Percentiles rank a stretch among this genome's conserved stretches.
Conservation (phyloP, 1,140 invertebrate species). For the Drosophila carrolli region DNA sequence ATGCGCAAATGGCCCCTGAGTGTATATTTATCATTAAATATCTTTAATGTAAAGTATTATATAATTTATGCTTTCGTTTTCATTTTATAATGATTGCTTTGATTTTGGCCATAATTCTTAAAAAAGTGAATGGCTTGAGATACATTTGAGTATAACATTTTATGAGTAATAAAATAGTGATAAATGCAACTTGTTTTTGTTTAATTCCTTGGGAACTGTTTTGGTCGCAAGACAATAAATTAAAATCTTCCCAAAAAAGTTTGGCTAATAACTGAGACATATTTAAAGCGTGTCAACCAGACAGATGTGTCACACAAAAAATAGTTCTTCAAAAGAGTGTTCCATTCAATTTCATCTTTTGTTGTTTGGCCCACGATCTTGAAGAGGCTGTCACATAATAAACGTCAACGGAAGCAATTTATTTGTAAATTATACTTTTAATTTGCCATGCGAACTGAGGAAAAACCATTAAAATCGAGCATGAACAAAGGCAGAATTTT, state of each 20-base stretch:
- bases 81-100: slow-evolving; percentile 29
- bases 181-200: slow-evolving; percentile 5
- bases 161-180: slow-evolving; percentile 21
- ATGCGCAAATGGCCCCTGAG: slow-evolving; percentile 3
- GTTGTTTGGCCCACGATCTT: slow-evolving; percentile 34
- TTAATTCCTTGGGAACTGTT: neutral
- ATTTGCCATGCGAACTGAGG: slow-evolving; percentile 65
- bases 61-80: slow-evolving; percentile 9
- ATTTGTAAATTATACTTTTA: slow-evolving; percentile 79
- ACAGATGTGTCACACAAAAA: slow-evolving; percentile 11
- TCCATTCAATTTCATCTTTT: slow-evolving; percentile 28
- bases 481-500: slow-evolving; percentile 20
- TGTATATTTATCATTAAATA: neutral
- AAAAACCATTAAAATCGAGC: slow-evolving; percentile 43
- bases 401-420: slow-evolving; percentile 79
- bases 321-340: slow-evolving; percentile 22
- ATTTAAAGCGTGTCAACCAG: slow-evolving; percentile 24
- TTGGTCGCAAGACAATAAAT: slow-evolving; percentile 18
- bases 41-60: neutral
- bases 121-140: neutral
- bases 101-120: neutral
- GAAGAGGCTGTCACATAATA: slow-evolving; percentile 60
- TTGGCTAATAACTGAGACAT: slow-evolving; percentile 22
- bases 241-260: slow-evolving; percentile 9
- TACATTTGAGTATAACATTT: slow-evolving; percentile 1